phyloP scores from a whole-genome alignment of 2,113 vertebrate species.

The Ginglymostoma cirratum region DNA sequence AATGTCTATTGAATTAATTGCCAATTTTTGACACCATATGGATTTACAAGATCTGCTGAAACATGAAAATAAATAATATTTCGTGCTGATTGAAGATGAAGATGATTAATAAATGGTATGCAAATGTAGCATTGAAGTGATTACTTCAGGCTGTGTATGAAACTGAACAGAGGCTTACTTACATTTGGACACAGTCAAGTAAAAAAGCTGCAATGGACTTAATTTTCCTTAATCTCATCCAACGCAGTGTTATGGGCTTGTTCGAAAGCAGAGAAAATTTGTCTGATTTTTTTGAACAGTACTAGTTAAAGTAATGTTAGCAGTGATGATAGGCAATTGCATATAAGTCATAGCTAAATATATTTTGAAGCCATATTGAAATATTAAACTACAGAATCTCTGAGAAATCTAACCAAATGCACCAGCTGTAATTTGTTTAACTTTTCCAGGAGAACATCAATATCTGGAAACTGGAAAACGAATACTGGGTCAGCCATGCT shows the following conservation, averaged over 20 bases:
- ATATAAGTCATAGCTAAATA: not conserved
- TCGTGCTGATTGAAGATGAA: not conserved
- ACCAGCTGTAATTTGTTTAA: slow-evolving; percentile 39
- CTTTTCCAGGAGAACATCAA: slow-evolving; percentile 84
- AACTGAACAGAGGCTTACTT: not conserved
- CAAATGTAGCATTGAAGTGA: not conserved
- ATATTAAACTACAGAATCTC: not conserved
- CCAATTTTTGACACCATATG: not conserved
- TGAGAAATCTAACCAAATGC: not conserved
- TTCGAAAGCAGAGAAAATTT: not conserved
- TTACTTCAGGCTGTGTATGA: not conserved
- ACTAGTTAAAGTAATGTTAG: not conserved
- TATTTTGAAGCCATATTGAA: not conserved
- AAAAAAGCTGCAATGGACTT: not conserved
- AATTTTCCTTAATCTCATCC: not conserved
- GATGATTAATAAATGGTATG: not conserved
- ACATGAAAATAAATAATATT: not conserved
- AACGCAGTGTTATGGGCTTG: not conserved
- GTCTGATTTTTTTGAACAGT: not conserved
- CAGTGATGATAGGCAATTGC: not conserved
- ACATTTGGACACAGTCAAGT: not conserved
- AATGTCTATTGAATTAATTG: not conserved
- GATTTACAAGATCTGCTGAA: not conserved
- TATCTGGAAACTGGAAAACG: slow-evolving; percentile 98
- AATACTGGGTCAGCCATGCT: slow-evolving; percentile 97